phyloP scores from a whole-genome alignment of 2,888 invertebrate genomes.

The Melinopterus prodromus region DNA sequence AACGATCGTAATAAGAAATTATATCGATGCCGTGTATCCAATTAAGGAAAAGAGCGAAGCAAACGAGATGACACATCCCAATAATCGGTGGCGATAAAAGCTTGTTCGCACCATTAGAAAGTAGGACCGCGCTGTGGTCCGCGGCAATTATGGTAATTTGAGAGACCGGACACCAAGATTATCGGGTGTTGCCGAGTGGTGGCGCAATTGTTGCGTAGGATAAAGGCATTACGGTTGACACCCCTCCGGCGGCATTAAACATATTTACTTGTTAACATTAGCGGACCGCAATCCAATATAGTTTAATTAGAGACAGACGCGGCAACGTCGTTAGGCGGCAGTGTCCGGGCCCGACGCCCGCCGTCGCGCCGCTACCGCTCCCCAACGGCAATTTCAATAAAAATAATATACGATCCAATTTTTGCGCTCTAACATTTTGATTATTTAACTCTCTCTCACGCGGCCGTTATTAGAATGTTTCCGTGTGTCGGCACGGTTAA shows the following conservation, averaged over 20 bases:
- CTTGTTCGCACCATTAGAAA: conserved; percentile 12
- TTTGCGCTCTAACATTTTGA: conserved; percentile 37
- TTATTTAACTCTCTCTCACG: conserved; percentile 36
- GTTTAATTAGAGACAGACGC: conserved; percentile 48
- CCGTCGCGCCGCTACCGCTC: conserved; percentile 34
- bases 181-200: conserved; percentile 33
- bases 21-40: not conserved
- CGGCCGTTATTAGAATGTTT: conserved; percentile 36
- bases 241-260: conserved; percentile 44
- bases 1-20: not conserved
- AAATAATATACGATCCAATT: conserved; percentile 42
- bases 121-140: not conserved
- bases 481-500: conserved; percentile 36
- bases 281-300: conserved; percentile 46
- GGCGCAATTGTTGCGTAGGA: conserved; percentile 48
- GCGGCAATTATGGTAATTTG: conserved; percentile 37
- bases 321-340: conserved; percentile 41
- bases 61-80: not conserved
- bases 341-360: not conserved
- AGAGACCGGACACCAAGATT: conserved; percentile 32
- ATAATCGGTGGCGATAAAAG: not conserved
- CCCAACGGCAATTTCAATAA: conserved; percentile 45
- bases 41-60: not conserved
- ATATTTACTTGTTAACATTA: conserved; percentile 50
- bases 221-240: conserved; percentile 50